phyloP scores from a whole-genome alignment of 2,797 vertebrate species.

The Scarus forsteni region DNA sequence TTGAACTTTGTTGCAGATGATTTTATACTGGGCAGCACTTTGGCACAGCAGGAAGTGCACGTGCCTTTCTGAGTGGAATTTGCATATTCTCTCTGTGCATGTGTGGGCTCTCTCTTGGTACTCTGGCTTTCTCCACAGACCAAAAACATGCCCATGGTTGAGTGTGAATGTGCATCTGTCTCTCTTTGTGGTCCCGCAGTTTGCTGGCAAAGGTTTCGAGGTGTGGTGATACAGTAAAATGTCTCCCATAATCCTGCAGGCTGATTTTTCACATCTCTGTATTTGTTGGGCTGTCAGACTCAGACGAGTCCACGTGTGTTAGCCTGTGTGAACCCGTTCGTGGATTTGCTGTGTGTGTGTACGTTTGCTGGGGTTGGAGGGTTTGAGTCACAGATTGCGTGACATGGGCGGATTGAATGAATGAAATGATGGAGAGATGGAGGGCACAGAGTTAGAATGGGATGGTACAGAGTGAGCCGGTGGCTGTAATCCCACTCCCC shows the following conservation, averaged over 20 bases:
- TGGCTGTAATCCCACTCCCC: slow-evolving; percentile 61
- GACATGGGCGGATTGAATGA: slow-evolving; percentile 69
- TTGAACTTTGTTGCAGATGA: too few relatives aligned
- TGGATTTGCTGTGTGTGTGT: slow-evolving; percentile 6
- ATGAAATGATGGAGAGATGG: slow-evolving; percentile 67
- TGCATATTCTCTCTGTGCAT: too few relatives aligned
- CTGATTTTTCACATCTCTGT: neutral
- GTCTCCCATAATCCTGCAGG: neutral
- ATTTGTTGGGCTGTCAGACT: neutral
- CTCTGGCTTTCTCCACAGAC: too few relatives aligned
- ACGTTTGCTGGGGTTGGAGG: neutral
- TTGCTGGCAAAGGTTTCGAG: too few relatives aligned
- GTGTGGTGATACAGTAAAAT: too few relatives aligned
- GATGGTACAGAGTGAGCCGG: slow-evolving; percentile 58
- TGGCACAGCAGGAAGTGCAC: too few relatives aligned
- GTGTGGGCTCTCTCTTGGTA: too few relatives aligned
- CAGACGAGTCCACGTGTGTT: neutral
- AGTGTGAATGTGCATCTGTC: too few relatives aligned
- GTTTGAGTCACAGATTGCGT: slow-evolving; percentile 46
- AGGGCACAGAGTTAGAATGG: slow-evolving; percentile 52
- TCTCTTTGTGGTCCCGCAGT: too few relatives aligned
- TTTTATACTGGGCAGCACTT: too few relatives aligned
- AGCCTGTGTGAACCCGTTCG: neutral
- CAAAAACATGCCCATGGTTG: too few relatives aligned
- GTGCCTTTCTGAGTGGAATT: too few relatives aligned